Evolutionary conservation across 2,113 vertebrate species (phyloP).

Genomic region (Antechinus flavipes): DNA sequence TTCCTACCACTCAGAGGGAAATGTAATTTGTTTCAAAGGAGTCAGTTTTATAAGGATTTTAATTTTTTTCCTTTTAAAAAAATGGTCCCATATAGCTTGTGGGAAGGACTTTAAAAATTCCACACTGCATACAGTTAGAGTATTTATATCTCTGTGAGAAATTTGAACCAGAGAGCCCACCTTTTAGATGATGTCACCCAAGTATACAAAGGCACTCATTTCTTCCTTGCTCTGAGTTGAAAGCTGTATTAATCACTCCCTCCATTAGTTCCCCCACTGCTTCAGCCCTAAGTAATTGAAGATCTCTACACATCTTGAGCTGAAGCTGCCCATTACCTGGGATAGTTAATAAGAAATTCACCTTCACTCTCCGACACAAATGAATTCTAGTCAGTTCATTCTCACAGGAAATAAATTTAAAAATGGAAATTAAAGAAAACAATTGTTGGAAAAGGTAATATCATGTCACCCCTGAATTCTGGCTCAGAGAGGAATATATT

Average conservation of each 20-base stretch:
- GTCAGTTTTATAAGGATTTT: slow-evolving; percentile 6
- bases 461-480: slow-evolving; percentile 65
- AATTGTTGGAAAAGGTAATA: slow-evolving; percentile 79
- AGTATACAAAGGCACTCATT: background rate
- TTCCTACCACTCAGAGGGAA: background rate
- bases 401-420: slow-evolving; percentile 80
- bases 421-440: slow-evolving; percentile 83
- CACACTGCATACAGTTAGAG: background rate
- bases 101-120: slow-evolving; percentile 6
- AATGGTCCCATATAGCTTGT: background rate
- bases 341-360: slow-evolving; percentile 81
- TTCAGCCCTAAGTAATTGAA: slow-evolving; percentile 56
- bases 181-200: background rate
- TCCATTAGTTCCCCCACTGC: background rate
- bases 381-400: slow-evolving; percentile 78
- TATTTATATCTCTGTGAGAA: slow-evolving; percentile 29
- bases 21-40: slow-evolving; percentile 8
- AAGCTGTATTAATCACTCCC: slow-evolving; percentile 7
- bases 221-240: background rate
- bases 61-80: slow-evolving; percentile 35
- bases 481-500: slow-evolving; percentile 76
- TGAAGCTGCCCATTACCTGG: slow-evolving; percentile 72
- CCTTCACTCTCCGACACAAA: slow-evolving; percentile 68
- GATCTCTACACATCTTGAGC: slow-evolving; percentile 35
- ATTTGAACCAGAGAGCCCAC: background rate